A percentile compares a stretch with the other conserved stretches of the same genome.
Evolutionary conservation across 2,797 vertebrate genomes (phyloP).

Genomic region (Pelobates cultripes): DNA sequence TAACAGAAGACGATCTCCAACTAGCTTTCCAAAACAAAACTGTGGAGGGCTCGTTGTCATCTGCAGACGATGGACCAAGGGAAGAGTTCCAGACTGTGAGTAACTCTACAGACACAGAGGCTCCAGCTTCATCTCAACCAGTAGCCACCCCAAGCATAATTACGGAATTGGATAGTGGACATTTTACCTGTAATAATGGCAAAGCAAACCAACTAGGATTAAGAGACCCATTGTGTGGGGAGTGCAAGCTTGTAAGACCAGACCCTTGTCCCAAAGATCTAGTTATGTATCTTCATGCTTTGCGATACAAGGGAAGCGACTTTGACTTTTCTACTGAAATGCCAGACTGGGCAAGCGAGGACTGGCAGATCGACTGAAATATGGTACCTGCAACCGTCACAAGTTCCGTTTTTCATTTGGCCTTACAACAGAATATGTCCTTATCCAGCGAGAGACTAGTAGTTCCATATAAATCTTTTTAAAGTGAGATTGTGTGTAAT

Average conservation of each 20-base stretch:
- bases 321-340: slow-evolving; percentile 89
- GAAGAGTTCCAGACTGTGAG: slow-evolving; percentile 6
- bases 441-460: too few relatives aligned
- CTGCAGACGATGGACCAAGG: neutral
- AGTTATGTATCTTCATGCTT: slow-evolving; percentile 94
- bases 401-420: too few relatives aligned
- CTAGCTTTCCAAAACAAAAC: neutral
- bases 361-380: slow-evolving; percentile 78
- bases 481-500: too few relatives aligned
- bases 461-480: too few relatives aligned
- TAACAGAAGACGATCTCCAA: slow-evolving; percentile 69
- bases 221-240: slow-evolving; percentile 84
- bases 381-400: too few relatives aligned
- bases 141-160: neutral
- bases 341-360: slow-evolving; percentile 90
- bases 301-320: slow-evolving; percentile 89
- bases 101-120: neutral
- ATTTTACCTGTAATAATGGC: neutral
- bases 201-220: slow-evolving; percentile 32
- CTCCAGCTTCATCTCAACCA: accelerated
- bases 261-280: slow-evolving; percentile 90
- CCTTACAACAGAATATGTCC: too few relatives aligned
- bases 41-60: neutral
- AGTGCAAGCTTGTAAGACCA: slow-evolving; percentile 80
- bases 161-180: neutral